phyloP scores from a whole-genome alignment of 1,140 invertebrate species.

The Atta texana region DNA sequence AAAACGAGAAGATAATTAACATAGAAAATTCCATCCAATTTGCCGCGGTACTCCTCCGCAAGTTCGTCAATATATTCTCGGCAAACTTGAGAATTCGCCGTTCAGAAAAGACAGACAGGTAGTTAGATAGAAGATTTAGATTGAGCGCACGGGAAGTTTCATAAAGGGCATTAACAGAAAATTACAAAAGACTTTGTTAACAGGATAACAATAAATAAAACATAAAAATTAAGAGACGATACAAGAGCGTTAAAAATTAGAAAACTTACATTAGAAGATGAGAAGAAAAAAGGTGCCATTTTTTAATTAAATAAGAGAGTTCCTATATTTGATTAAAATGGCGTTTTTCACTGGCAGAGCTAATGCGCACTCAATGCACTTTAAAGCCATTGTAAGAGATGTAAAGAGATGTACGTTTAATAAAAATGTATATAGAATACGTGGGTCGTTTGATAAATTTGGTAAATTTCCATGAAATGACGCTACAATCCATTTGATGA shows the following conservation, averaged over 20 bases:
- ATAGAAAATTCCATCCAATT: slow-evolving; percentile 64
- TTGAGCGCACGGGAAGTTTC: slow-evolving; percentile 15
- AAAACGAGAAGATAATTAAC: slow-evolving; percentile 59
- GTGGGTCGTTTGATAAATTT: too few relatives aligned
- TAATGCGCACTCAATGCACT: too few relatives aligned
- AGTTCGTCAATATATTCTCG: slow-evolving; percentile 54
- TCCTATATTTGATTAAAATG: too few relatives aligned
- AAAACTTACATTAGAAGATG: neutral
- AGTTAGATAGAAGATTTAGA: slow-evolving; percentile 48
- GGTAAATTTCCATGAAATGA: too few relatives aligned
- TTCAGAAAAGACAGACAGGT: slow-evolving; percentile 4
- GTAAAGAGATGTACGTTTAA: too few relatives aligned
- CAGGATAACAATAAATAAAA: neutral
- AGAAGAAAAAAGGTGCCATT: neutral
- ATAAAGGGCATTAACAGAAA: slow-evolving; percentile 17
- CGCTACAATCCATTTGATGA: too few relatives aligned
- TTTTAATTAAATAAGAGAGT: too few relatives aligned
- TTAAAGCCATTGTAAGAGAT: too few relatives aligned
- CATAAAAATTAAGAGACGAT: neutral
- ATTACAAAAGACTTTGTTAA: slow-evolving; percentile 29
- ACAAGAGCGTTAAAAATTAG: neutral
- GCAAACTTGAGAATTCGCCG: slow-evolving; percentile 40
- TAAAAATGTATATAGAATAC: too few relatives aligned
- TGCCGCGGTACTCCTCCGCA: slow-evolving; percentile 3
- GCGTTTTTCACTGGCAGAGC: too few relatives aligned